Evolutionary conservation across 2,888 invertebrate species (phyloP).

Genomic region (Rhopalosiphum nymphaeae): DNA sequence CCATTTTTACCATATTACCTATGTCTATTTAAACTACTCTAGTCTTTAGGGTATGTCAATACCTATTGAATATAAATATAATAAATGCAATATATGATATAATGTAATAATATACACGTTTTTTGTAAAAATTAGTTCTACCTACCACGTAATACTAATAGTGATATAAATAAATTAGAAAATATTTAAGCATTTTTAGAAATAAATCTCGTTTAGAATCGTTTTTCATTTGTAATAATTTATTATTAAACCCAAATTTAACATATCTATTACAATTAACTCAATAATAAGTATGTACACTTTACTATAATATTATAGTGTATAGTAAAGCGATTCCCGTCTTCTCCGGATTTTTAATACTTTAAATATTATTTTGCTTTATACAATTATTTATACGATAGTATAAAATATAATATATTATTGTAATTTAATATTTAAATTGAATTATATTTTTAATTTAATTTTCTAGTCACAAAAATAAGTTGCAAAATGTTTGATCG

Average conservation of each 20-base stretch:
- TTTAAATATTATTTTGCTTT: not conserved
- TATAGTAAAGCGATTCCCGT: not conserved
- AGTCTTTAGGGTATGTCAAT: no score
- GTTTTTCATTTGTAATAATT: not conserved
- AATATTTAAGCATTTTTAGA: not conserved
- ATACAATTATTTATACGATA: not conserved
- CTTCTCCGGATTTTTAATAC: not conserved
- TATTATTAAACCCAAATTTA: not conserved
- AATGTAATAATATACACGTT: not conserved
- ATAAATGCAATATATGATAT: no score
- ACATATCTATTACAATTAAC: not conserved
- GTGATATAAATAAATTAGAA: not conserved
- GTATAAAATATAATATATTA: not conserved
- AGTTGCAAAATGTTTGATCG: not conserved
- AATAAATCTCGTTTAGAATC: not conserved
- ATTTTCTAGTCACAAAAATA: not conserved
- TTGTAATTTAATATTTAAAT: not conserved
- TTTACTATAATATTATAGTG: not conserved
- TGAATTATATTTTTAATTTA: not conserved
- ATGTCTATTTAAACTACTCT: no score
- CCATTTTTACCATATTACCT: not conserved
- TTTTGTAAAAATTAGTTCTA: not conserved
- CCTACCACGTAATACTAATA: not conserved
- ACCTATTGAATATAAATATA: no score
- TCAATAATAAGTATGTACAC: not conserved